Base-by-base conservation (phyloP, 2,888 invertebrate genomes). In the Microctonus hyperodae region DNA sequence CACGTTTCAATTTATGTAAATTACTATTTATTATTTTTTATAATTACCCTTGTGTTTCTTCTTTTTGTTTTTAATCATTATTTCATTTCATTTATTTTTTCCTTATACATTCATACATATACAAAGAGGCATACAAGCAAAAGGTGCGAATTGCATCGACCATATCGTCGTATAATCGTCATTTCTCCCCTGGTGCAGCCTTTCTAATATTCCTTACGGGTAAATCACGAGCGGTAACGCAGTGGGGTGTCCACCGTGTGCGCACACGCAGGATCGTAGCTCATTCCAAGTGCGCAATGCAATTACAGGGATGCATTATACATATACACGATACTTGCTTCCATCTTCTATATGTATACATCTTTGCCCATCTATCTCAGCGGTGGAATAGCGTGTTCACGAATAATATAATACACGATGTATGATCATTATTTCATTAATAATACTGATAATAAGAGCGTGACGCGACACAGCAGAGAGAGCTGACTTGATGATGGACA, bases 371-470 rank as follows among this genome's bases (percentile, higher is more conserved):
- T 35, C 5, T 44, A 23, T 35, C 16, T 35, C 50, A 25, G 2
- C 16, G 6, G 25, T 60, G 16, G 10, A 13, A 58, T 64, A 22
- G 70, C 68, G 69, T 70, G 72, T 71, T 68, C 69, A 68, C 44
- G 67, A 69, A 69, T 70, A 70, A 71, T 70, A 67, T 63, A 71
- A 71, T 71, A 72, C 66, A 65, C 48, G 37, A 50, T 57, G 33
- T 31, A 33, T 59, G 68, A 71, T 70, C 69, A 69, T 73, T 66
- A 71, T 71, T 63, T 65, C 65, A 73, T 70, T 73, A 71, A 73
- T 73, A 73, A 70, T 71, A 65, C 59, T 65, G 70, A 70, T 71
- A 73, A 73, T 73, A 73, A 71, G 72, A 73, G 71, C 72, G 70
- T 70, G 69, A 69, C 53, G 69, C 61, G 59, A 40, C 50, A 31